phyloP scores from a whole-genome alignment of 2,888 invertebrate species.

The Nasonovia ribisnigri region DNA sequence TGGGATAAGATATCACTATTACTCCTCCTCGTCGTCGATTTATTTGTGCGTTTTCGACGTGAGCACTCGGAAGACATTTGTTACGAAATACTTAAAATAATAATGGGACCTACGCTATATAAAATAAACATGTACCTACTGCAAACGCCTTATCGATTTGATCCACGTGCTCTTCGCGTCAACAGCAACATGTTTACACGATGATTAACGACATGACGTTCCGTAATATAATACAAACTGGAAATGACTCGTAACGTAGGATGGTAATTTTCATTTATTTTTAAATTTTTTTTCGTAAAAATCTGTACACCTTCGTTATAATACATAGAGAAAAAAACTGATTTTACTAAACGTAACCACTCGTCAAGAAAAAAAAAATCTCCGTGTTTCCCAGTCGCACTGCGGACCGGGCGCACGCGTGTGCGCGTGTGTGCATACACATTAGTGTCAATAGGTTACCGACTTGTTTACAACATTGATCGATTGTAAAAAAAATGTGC shows the following conservation, averaged over 20 bases:
- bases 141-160: conserved; percentile 51
- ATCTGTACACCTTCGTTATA: neutral
- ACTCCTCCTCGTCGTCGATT: neutral
- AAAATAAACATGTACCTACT: neutral
- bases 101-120: neutral
- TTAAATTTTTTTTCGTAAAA: neutral
- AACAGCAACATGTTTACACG: conserved; percentile 52
- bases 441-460: conserved; percentile 64
- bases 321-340: neutral
- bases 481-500: conserved; percentile 46
- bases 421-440: neutral
- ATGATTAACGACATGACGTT: conserved; percentile 51
- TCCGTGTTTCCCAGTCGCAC: conserved; percentile 14
- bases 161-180: conserved; percentile 58
- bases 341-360: neutral
- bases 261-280: conserved; percentile 10
- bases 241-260: neutral
- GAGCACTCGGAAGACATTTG: conserved; percentile 24
- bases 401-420: neutral
- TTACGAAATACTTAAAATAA: conserved; percentile 58
- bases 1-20: neutral
- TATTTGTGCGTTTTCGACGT: conserved; percentile 10
- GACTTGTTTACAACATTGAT: conserved; percentile 60
- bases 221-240: conserved; percentile 30
- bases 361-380: neutral